Evolutionary conservation across 2,888 invertebrate species (phyloP), one percentile per base, ranked within the genome.

Genomic region (Sinotaia quadrata): DNA sequence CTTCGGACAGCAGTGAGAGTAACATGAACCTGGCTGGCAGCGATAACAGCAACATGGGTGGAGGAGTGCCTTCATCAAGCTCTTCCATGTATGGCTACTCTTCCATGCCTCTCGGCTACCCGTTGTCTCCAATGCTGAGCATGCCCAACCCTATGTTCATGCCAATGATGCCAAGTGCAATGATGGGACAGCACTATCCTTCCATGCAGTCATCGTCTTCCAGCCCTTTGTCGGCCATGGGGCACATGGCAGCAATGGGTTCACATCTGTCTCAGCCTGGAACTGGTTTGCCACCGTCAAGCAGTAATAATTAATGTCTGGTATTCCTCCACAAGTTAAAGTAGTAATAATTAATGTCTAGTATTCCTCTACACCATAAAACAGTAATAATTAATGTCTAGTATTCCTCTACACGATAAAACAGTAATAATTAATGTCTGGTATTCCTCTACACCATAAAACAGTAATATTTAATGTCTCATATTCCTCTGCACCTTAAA

Each of bases 121-220:
- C 65, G 21, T 47, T 65, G 65, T 65, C 54, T 33, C 65, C 65
- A 41, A 65, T 65, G 65, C 65, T 65, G 54, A 44, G 54, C 52
- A 56, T 65, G 56, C 44, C 65, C 56, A 65, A 47, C 44, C 65
- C 65, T 47, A 65, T 65, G 34, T 71, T 74, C 37, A 77, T 77
- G 76, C 77, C 77, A 44, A 77, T 78, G 51, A 77, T 78, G 76
- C 72, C 76, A 10, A 74, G 77, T 2, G 70, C 78, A 62, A 76
- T 80, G 78, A 78, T 78, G 70, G 78, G 78, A 74, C 79, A 12
- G 54, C 74, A 33, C 75, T 71, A 49, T 41, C 68, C 10, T 62
- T 73, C 34, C 76, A 76, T 47, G 74, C 76, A 27, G 75, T 74
- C 49, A 69, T 69, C 69, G 44, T 58, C 24, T 67, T 72, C 31